Evolutionary conservation across 2,797 vertebrate genomes (phyloP).

Genomic region (Pseudochaenichthys georgianus): DNA sequence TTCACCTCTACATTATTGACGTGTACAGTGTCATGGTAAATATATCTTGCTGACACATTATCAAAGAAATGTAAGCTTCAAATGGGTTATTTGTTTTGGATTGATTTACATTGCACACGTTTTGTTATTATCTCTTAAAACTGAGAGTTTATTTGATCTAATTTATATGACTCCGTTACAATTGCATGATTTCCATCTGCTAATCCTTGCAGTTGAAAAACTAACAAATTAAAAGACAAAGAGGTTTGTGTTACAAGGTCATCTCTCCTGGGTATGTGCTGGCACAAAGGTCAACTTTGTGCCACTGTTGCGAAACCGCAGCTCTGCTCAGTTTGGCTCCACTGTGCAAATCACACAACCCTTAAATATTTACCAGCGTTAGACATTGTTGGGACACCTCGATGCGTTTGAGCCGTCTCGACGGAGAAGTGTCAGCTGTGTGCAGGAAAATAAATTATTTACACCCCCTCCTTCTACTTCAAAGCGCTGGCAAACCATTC

Average conservation of each 20-base stretch:
- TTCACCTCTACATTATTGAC: background rate
- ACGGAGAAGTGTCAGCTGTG: slow-evolving; percentile 77
- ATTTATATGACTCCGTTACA: slow-evolving; percentile 2
- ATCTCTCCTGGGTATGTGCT: slow-evolving; percentile 4
- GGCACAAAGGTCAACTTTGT: slow-evolving; percentile 43
- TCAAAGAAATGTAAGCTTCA: background rate
- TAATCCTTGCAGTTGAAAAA: background rate
- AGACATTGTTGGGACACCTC: slow-evolving; percentile 72
- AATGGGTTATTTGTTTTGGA: slow-evolving; percentile 1
- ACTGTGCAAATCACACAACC: slow-evolving; percentile 64
- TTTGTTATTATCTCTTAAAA: slow-evolving; percentile 14
- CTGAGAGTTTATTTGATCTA: background rate
- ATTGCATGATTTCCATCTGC: background rate
- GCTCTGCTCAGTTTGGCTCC: slow-evolving; percentile 37
- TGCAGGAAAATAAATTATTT: slow-evolving; percentile 85
- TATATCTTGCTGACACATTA: background rate
- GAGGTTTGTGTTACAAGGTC: background rate
- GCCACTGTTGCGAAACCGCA: slow-evolving; percentile 42
- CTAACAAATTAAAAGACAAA: background rate
- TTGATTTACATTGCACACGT: background rate
- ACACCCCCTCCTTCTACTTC: slow-evolving; percentile 82
- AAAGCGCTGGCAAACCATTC: slow-evolving; percentile 82
- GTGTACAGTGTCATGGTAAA: background rate
- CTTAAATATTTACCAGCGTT: slow-evolving; percentile 76
- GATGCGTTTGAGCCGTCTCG: slow-evolving; percentile 72